Evolutionary conservation across 2,113 vertebrate genomes (phyloP).

Genomic region (Ciconia maguari): DNA sequence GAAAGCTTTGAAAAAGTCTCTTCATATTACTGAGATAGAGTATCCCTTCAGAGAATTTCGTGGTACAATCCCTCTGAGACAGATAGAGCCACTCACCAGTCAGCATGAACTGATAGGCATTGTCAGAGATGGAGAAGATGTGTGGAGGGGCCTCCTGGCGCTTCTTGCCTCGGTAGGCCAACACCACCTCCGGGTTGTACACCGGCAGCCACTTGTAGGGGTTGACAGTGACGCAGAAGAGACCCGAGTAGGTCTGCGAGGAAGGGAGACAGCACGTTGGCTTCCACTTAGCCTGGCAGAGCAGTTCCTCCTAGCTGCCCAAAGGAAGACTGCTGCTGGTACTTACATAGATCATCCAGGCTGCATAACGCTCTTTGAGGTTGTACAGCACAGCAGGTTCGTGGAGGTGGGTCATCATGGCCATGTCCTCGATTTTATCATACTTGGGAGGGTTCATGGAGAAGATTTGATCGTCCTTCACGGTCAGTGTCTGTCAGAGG

Average conservation of each 20-base stretch:
- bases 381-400: slow-evolving; percentile 81
- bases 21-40: background rate
- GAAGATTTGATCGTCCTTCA: background rate
- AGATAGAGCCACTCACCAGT: slow-evolving; percentile 63
- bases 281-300: slow-evolving; percentile 8
- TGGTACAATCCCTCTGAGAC: background rate
- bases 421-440: slow-evolving; percentile 74
- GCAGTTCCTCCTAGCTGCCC: too few relatives aligned
- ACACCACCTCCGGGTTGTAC: slow-evolving; percentile 74
- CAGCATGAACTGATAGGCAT: slow-evolving; percentile 68
- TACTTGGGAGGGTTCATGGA: background rate
- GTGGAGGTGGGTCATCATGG: slow-evolving; percentile 88
- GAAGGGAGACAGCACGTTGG: background rate
- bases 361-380: slow-evolving; percentile 81
- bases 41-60: background rate
- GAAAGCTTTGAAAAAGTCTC: background rate
- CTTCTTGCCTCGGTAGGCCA: slow-evolving; percentile 84
- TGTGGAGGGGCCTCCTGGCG: slow-evolving; percentile 61
- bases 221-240: slow-evolving; percentile 78
- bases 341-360: slow-evolving; percentile 82
- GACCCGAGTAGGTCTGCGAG: slow-evolving; percentile 73
- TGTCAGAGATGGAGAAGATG: slow-evolving; percentile 80
- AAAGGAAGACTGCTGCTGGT: background rate
- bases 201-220: slow-evolving; percentile 81
- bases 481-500: background rate